Conservation (phyloP, 2,113 vertebrate species). For the Alligator mississippiensis region DNA sequence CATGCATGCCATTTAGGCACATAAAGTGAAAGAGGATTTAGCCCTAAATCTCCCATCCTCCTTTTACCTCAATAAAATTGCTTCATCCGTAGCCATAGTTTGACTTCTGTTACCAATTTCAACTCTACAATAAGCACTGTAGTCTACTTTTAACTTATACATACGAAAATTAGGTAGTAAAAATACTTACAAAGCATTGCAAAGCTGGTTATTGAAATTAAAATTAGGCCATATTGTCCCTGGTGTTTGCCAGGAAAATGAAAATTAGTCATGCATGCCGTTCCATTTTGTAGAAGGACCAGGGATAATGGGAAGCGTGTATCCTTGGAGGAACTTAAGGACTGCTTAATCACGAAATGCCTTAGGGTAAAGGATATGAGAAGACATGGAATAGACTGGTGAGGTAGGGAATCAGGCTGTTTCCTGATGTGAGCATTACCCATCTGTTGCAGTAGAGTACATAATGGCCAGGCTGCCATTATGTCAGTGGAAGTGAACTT, state of each 20-base stretch:
- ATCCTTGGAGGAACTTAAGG: background rate
- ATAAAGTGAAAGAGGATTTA: too few relatives aligned
- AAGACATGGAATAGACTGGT: rapidly evolving
- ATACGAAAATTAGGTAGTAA: background rate
- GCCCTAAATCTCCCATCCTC: too few relatives aligned
- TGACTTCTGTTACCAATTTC: too few relatives aligned
- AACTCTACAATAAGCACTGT: too few relatives aligned
- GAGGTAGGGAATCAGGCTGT: background rate
- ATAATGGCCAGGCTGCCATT: background rate
- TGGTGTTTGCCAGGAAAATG: background rate
- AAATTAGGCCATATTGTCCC: background rate
- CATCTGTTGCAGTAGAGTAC: background rate
- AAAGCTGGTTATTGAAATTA: background rate
- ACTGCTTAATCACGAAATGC: background rate
- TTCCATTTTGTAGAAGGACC: background rate
- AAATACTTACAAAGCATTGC: background rate
- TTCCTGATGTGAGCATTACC: background rate
- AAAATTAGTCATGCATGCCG: background rate
- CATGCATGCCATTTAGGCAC: too few relatives aligned
- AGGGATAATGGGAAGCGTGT: rapidly evolving
- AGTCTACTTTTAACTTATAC: background rate
- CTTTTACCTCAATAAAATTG: too few relatives aligned
- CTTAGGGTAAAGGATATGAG: background rate
- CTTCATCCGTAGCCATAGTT: too few relatives aligned
- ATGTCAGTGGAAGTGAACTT: background rate